These are phyloP conservation scores for Girardinus metallicus DNA, from an alignment of 2,797 vertebrate species.

Conservation along the genomic window DNA sequence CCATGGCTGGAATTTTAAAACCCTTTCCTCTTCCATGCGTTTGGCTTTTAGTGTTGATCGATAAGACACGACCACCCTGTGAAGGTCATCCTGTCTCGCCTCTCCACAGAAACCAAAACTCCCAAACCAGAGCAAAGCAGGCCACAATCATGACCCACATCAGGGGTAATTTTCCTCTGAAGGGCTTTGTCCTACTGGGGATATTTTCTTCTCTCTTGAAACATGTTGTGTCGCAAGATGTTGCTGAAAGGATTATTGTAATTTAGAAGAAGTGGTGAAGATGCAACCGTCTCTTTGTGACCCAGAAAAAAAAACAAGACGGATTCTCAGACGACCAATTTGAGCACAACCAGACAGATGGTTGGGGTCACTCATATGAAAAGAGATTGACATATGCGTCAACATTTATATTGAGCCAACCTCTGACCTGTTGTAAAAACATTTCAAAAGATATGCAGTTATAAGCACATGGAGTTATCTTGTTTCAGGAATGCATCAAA, in stretches of 20 bases:
- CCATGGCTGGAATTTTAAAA: slow-evolving; percentile 29
- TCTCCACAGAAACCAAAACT: slow-evolving; percentile 37
- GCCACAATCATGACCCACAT: slow-evolving; percentile 6
- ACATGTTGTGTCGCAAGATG: slow-evolving; percentile 40
- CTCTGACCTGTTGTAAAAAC: not conserved
- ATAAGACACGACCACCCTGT: slow-evolving; percentile 54
- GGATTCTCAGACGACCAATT: slow-evolving; percentile 33
- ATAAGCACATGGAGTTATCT: not conserved
- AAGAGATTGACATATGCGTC: slow-evolving; percentile 43
- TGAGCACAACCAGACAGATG: slow-evolving; percentile 47
- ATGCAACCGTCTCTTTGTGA: slow-evolving; percentile 26
- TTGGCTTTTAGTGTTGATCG: slow-evolving; percentile 63
- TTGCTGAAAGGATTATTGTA: slow-evolving; percentile 25
- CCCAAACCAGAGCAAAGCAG: slow-evolving; percentile 31
- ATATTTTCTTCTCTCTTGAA: not conserved
- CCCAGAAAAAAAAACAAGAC: slow-evolving; percentile 21
- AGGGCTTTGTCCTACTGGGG: slow-evolving; percentile 10
- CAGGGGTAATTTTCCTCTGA: slow-evolving; percentile 1
- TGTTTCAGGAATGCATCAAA: slow-evolving; percentile 28
- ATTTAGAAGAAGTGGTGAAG: slow-evolving; percentile 11
- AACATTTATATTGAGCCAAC: slow-evolving; percentile 20
- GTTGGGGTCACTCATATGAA: slow-evolving; percentile 40
- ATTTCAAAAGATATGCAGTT: not conserved
- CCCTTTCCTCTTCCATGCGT: slow-evolving; percentile 36
- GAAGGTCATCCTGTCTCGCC: slow-evolving; percentile 55